Base-by-base conservation (phyloP, 1,140 invertebrate genomes). In the Drosophila sturtevanti region DNA sequence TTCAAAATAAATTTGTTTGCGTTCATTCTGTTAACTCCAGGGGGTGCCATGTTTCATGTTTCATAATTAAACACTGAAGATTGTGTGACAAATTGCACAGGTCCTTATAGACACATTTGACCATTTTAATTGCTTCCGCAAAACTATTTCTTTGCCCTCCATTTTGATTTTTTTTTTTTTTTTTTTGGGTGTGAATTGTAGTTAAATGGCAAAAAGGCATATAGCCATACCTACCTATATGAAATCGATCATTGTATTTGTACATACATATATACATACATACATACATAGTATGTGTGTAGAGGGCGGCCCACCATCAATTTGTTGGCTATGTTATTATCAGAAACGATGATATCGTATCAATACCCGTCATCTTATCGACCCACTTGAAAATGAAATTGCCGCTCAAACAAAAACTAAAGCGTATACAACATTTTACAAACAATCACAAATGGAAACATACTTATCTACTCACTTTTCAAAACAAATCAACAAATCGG, bases 401-500 rank as follows among this genome's bases (percentile, higher is more conserved):
- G 87, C 77, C 90, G 81, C 78, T 80, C 87, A 90, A 90, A 90
- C 87, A 90, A 74, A 74, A 86, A 71, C 76, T 67, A 76, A 63
- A 63, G 72, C 51, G 64, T 75, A 56, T 72, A 64, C 58, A 68
- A 80, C 86, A 77, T 77, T 85, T 75, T 70, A 78, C 79, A 90
- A 89, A 90, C 87, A 90, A 87, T 84, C 81, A 90, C 78, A 90
- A 90, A 90, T 90, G 87, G 82, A 87, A 90, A 90, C 77, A 84
- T 87, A 90, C 85, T 90, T 90, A 90, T 90, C 90, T 90, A 90
- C 87, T 90, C 76, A 90, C 87, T 90, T 90, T 77, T 90, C 79
- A 86, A 77, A 86, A 82, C 81, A 90, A 87, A 90, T 90, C 82
- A 90, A 90, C 89, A 90, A 90, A 90, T 90, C 87, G 89, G 89